Evolutionary conservation across 2,888 invertebrate species (phyloP).

Genomic region (Andrena hattorfiana): DNA sequence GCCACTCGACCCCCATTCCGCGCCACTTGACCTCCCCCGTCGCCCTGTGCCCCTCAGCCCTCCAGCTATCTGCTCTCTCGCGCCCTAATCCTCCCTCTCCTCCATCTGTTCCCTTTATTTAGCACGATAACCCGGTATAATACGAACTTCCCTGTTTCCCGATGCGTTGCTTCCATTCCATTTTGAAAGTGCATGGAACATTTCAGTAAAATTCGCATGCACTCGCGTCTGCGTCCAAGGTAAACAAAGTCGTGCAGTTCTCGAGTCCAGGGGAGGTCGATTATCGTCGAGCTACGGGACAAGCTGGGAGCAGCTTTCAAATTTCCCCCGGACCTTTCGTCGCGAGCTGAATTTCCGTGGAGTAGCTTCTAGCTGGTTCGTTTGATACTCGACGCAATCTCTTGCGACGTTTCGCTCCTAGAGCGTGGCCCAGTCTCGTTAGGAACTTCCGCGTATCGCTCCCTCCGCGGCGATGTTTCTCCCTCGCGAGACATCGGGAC

Average conservation of each 20-base stretch:
- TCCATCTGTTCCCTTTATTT: too few relatives aligned
- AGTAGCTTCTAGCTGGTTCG: slow-evolving; percentile 19
- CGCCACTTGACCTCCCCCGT: too few relatives aligned
- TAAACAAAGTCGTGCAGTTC: slow-evolving; percentile 33
- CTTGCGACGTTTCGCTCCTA: background rate
- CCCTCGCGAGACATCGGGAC: background rate
- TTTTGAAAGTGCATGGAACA: background rate
- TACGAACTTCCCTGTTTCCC: too few relatives aligned
- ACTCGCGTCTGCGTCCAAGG: background rate
- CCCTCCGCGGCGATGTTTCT: background rate
- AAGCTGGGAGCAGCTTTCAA: slow-evolving; percentile 23
- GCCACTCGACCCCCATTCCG: too few relatives aligned
- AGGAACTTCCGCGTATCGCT: slow-evolving; percentile 5
- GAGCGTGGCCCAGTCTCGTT: slow-evolving; percentile 3
- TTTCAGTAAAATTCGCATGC: background rate
- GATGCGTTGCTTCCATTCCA: too few relatives aligned
- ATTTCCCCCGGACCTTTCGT: slow-evolving; percentile 3
- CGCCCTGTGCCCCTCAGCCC: too few relatives aligned
- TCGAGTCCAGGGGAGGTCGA: background rate
- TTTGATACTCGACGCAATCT: slow-evolving; percentile 22
- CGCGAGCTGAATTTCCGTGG: background rate
- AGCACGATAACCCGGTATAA: too few relatives aligned
- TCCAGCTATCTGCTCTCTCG: too few relatives aligned
- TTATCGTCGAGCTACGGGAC: slow-evolving; percentile 5
- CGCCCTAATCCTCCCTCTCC: too few relatives aligned